Conservation (phyloP, 2,888 invertebrate species). For the Hyppa rectilinea region DNA sequence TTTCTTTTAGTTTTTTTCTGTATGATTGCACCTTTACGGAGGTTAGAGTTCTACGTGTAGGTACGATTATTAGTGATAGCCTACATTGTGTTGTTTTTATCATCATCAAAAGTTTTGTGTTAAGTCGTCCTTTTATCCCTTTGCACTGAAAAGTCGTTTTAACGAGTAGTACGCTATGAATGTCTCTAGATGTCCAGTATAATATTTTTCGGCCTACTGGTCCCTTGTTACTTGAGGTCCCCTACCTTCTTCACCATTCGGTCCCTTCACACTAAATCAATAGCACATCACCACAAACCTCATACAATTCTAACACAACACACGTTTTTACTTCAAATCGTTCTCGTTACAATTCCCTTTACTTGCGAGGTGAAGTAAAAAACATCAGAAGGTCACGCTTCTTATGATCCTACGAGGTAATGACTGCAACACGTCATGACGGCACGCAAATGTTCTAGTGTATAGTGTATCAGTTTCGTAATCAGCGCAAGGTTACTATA, state of each 20-base stretch:
- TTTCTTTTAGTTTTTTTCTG: constrained; percentile 22
- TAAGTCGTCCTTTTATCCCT: background rate
- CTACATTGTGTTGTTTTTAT: background rate
- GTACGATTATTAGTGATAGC: background rate
- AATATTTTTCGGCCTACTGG: background rate
- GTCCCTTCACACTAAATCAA: background rate
- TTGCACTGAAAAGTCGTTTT: background rate
- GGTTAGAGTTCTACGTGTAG: constrained; percentile 7
- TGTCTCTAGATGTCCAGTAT: background rate
- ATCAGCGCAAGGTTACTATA: constrained; percentile 68
- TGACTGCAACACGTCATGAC: constrained; percentile 70
- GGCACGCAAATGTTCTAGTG: constrained; percentile 67
- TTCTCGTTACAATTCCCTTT: constrained; percentile 60
- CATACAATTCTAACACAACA: constrained; percentile 32
- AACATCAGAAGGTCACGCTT: constrained; percentile 74
- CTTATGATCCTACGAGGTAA: constrained; percentile 70
- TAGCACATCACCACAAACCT: background rate
- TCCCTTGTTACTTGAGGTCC: background rate
- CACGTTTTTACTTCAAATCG: constrained; percentile 53
- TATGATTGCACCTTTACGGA: constrained; percentile 22
- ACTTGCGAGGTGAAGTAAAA: constrained; percentile 61
- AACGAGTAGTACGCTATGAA: too few relatives aligned
- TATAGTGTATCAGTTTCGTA: constrained; percentile 67
- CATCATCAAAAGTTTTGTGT: too few relatives aligned
- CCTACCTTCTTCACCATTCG: background rate